phyloP scores from a whole-genome alignment of 2,113 vertebrate species.

The Ellobius talpinus region DNA sequence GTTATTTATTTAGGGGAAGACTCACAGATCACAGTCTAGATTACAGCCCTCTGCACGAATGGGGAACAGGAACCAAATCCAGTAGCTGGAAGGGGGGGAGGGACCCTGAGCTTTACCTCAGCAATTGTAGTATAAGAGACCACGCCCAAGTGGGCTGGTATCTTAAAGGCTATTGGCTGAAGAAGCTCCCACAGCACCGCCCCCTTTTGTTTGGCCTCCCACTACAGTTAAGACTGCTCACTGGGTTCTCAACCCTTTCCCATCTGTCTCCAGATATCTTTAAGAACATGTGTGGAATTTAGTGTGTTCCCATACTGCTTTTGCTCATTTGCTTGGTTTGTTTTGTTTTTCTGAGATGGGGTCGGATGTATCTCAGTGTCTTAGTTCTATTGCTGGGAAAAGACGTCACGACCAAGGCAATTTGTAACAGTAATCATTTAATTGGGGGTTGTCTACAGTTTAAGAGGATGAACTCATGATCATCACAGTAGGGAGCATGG shows the following conservation, averaged over 20 bases:
- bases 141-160: too few species aligned
- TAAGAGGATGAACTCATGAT: neutral
- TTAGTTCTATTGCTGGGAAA: neutral
- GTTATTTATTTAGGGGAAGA: too few species aligned
- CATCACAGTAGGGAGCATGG: neutral
- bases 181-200: too few species aligned
- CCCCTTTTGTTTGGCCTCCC: too few species aligned
- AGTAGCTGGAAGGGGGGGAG: too few species aligned
- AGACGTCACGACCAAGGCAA: too few species aligned
- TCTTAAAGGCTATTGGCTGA: too few species aligned
- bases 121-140: too few species aligned
- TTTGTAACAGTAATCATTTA: neutral
- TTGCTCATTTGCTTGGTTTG: neutral
- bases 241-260: neutral
- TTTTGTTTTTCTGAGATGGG: neutral
- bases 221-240: neutral
- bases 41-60: too few species aligned
- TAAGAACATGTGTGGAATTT: neutral
- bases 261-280: neutral
- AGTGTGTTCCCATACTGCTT: neutral
- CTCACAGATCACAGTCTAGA: too few species aligned
- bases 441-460: neutral
- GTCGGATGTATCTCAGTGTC: neutral
- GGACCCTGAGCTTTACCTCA: too few species aligned
- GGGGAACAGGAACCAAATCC: too few species aligned